Base-by-base conservation (phyloP, 2,113 vertebrate genomes). In the Neolamprologus brichardi region DNA sequence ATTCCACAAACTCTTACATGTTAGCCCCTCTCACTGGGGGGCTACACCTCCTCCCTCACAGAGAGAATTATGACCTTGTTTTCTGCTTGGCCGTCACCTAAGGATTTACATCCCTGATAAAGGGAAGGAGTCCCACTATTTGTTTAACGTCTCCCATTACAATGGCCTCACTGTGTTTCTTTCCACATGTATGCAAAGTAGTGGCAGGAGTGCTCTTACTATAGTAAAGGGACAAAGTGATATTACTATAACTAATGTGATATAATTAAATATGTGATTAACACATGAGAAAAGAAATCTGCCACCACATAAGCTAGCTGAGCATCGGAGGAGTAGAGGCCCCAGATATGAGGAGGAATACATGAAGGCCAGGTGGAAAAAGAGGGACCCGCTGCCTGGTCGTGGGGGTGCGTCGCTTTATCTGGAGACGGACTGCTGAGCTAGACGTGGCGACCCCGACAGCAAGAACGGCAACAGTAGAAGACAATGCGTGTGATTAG, bases 61-160 rank as follows among this genome's bases (percentile, higher is more conserved):
- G 49, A 51, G 17, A 51, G 49, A 51, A 51, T 18, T 51, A 51
- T 51, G 49, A 51, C 49, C 49, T 51, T 9, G 46, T 51, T 51
- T 51, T 51, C 49, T 51, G 49, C 49, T 51, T 51, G 8, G 17
- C 1, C 0, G 8, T 51, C 49, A 51, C 49, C 49, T 51, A 51
- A 51, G 0, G 49, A 51, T 51, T 10, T 51, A 51, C 18, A 51
- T 51, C 8, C 49, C 0, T 51, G 49, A 51, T 3, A 51, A 51
- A n/a, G n/a, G n/a, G 17, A 51, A 0, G 46, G 17, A 51, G 4
- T 1, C 46, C 0, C 46, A 51, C 46, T 1, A 51, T 51, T 0
- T 51, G 18, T 2, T 51, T 51, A 51, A 51, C 8, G 0, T 10
- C 49, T 51, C 18, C 8, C 18, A 51, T n/a, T 51, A 51, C 49